phyloP scores from a whole-genome alignment of 2,113 vertebrate genomes.

The Eira barbara region DNA sequence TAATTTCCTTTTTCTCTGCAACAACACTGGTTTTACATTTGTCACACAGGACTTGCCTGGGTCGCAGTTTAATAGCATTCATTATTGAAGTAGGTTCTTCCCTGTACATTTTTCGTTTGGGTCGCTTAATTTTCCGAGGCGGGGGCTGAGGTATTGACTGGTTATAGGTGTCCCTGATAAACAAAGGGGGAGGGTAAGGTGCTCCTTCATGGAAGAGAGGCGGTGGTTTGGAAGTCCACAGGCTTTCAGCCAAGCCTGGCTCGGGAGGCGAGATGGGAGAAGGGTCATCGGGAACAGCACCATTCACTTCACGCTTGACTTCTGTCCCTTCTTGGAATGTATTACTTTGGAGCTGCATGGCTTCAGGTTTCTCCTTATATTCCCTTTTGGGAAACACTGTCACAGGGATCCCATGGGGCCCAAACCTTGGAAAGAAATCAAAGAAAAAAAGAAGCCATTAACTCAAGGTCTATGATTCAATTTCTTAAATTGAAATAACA shows the following conservation, averaged over 20 bases:
- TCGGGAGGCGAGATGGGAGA: constrained; percentile 78
- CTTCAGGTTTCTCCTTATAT: constrained; percentile 89
- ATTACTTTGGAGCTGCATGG: constrained; percentile 88
- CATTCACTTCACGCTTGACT: constrained; percentile 79
- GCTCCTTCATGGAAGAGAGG: constrained; percentile 97
- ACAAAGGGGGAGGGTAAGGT: constrained; percentile 96
- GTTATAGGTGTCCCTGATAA: constrained; percentile 99
- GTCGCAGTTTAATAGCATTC: constrained; percentile 97
- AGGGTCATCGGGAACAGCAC: constrained; percentile 78
- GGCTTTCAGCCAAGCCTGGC: constrained; percentile 81
- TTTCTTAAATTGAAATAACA: not conserved
- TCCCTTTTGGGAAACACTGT: constrained; percentile 95
- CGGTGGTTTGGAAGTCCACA: constrained; percentile 93
- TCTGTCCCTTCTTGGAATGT: constrained; percentile 87
- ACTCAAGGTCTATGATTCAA: not conserved
- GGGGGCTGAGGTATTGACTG: constrained; percentile 99
- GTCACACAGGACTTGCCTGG: constrained; percentile 97
- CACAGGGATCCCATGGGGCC: constrained; percentile 98
- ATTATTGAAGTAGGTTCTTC: constrained; percentile 99
- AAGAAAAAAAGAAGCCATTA: constrained; percentile 46
- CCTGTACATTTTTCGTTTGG: constrained; percentile 95
- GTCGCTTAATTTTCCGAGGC: constrained; percentile 96
- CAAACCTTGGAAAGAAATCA: constrained; percentile 88
- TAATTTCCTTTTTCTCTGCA: constrained; percentile 89
- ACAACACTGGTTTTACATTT: constrained; percentile 95